Conservation (phyloP, 2,797 vertebrate genomes). For the Sebastes itinus region DNA sequence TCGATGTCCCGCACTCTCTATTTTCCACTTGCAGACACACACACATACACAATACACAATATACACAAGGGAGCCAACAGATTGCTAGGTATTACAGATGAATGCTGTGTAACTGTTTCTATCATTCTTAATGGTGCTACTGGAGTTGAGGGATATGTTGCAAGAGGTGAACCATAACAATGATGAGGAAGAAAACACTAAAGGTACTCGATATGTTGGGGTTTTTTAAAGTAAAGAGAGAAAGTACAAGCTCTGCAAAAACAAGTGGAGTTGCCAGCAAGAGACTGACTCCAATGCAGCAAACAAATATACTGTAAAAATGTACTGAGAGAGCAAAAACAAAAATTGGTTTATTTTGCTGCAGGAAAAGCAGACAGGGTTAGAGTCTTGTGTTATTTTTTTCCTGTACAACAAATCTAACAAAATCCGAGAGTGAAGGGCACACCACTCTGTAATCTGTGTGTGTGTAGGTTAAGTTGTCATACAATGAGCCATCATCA, state of each 20-base stretch:
- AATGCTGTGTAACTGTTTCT: constrained; percentile 10
- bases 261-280: neutral
- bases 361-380: neutral
- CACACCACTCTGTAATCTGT: neutral
- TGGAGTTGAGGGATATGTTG: constrained; percentile 8
- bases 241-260: neutral
- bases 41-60: neutral
- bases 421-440: neutral
- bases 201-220: neutral
- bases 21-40: neutral
- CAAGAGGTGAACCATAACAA: constrained; percentile 6
- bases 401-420: neutral
- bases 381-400: neutral
- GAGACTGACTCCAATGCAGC: neutral
- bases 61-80: neutral
- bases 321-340: neutral
- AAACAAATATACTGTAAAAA: neutral
- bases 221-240: neutral
- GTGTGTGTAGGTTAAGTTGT: neutral
- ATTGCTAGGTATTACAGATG: constrained; percentile 6
- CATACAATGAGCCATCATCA: neutral
- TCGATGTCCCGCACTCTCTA: neutral
- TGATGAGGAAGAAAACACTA: constrained; percentile 2
- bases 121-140: neutral
- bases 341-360: neutral